Evolutionary conservation across 2,113 vertebrate species (phyloP).

Genomic region (Trematocara variabile): DNA sequence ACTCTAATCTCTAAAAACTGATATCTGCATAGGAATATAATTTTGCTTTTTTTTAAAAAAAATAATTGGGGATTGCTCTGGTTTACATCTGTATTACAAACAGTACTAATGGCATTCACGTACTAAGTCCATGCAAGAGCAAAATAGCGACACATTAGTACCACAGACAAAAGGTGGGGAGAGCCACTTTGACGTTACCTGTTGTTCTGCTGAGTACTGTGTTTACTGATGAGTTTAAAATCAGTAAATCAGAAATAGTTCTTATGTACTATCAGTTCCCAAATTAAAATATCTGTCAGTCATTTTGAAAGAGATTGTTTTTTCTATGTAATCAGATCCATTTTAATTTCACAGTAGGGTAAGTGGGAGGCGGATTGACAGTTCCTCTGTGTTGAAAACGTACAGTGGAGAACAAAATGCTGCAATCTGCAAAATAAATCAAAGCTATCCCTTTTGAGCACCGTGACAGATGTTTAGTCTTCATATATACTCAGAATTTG

Average conservation of each 20-base stretch:
- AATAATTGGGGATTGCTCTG: neutral
- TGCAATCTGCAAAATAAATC: neutral
- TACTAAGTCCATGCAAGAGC: neutral
- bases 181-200: neutral
- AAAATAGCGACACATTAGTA: neutral
- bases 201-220: neutral
- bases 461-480: neutral
- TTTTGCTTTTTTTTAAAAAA: accelerated
- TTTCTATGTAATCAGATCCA: neutral
- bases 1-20: neutral
- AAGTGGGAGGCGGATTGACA: neutral
- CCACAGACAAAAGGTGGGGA: neutral
- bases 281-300: conserved; percentile 1
- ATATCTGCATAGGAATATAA: neutral
- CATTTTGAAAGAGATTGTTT: neutral
- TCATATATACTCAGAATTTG: neutral
- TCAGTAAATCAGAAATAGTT: neutral
- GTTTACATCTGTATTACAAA: neutral
- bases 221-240: neutral
- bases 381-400: neutral
- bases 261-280: neutral
- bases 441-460: neutral
- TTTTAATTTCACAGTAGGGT: neutral
- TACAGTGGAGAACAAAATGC: neutral
- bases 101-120: neutral